These are phyloP conservation scores for Threskiornis aethiopicus DNA, from an alignment of 2,797 vertebrate genomes.

Conservation along the genomic window DNA sequence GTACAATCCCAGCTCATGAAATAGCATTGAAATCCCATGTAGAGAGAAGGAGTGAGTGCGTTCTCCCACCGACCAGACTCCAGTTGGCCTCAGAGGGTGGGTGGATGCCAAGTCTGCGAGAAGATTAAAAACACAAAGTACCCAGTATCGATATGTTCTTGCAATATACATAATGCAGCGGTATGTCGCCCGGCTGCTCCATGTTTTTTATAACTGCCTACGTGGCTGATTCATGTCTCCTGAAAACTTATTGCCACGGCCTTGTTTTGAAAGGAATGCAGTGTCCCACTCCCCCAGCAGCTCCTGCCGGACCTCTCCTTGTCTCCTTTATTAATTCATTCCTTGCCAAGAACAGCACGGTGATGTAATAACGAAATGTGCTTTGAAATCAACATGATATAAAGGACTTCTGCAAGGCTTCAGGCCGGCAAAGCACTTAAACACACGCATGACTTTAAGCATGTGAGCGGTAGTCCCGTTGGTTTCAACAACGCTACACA, in stretches of 20 bases:
- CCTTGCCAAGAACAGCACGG: conserved; percentile 48
- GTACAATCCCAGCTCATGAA: neutral
- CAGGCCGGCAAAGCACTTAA: conserved; percentile 62
- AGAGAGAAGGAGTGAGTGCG: fast-evolving
- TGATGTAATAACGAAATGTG: conserved; percentile 58
- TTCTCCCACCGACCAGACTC: neutral
- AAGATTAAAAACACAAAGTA: neutral
- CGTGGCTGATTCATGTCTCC: conserved; percentile 18
- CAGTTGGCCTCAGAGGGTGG: neutral
- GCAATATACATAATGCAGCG: neutral
- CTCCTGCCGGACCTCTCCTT: conserved; percentile 42
- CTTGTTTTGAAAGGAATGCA: conserved; percentile 49
- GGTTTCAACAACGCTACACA: conserved; percentile 50
- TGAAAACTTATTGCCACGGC: neutral
- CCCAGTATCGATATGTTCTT: neutral
- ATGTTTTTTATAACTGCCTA: conserved; percentile 19
- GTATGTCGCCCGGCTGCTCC: neutral
- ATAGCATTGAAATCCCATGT: neutral
- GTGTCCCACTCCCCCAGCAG: conserved; percentile 38
- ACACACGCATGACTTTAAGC: conserved; percentile 51
- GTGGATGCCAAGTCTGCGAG: neutral
- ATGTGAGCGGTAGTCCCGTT: neutral
- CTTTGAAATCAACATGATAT: conserved; percentile 67
- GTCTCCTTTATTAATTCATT: conserved; percentile 66
- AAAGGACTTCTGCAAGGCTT: conserved; percentile 67